Base-by-base conservation (phyloP, 2,113 vertebrate species). In the Cyprinodon tularosa region DNA sequence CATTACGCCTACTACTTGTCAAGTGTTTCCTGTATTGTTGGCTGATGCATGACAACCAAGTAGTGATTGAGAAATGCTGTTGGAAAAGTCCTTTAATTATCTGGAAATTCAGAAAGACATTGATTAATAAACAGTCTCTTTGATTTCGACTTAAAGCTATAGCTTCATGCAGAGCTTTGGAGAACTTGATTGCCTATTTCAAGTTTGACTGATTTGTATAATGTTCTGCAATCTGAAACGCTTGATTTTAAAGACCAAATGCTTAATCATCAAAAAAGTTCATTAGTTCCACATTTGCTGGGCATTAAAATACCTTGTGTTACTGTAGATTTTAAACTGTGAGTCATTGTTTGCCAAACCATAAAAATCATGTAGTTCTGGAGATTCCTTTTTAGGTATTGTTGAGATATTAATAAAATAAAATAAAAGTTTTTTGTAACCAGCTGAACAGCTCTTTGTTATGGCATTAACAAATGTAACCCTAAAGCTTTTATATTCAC, bases 21-120 rank as follows among this genome's bases (percentile, higher is more conserved):
- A 62, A 88, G 71, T 45, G 77, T 86, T 88, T 90, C 86, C 90
- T 85, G 88, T 76, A 64, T 86, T 74, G 74, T 63, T 68, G 79
- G 87, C 62, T 81, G 83, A 84, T 90, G 85, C 84, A 57, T 91
- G 85, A 89, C 85, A 88, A 90, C 85, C 80, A 6, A 81, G 73
- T 68, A 80, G 76, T 20, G 71, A 73, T 50, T 69, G 37, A 59
- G 59, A 60, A 74, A 48, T 53, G 65, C 84, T 87, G 90, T 83
- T 67, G 67, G 74, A 80, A 62, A 38, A 60, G 38, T 48, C 72
- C 78, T 81, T 71, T 68, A 66, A 71, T 20, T 66, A 77, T 77
- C 85, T 81, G 85, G 80, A 84, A 68, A 67, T 70, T 36, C 59
- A 68, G 65, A 68, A 8, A 20, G 39, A 29, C 69, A 84, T 86